Evolutionary conservation across 2,113 vertebrate species (phyloP).

Genomic region (Melanotaenia duboulayi): DNA sequence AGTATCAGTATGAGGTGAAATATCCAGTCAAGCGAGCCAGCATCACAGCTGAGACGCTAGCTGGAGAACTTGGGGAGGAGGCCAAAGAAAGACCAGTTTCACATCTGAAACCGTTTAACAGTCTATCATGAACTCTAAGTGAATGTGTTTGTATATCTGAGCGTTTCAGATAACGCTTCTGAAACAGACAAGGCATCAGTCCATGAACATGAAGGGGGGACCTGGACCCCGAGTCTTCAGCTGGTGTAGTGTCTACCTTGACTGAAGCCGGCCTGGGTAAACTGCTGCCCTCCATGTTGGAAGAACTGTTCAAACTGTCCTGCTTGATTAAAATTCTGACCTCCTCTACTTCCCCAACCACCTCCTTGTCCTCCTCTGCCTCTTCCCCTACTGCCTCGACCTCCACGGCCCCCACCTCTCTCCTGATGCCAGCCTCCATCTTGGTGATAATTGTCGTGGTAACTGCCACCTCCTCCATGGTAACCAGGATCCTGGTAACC

Average conservation of each 20-base stretch:
- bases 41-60: slow-evolving; percentile 8
- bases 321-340: slow-evolving; percentile 92
- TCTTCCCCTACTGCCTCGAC: slow-evolving; percentile 77
- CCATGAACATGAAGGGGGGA: background rate
- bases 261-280: slow-evolving; percentile 94
- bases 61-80: background rate
- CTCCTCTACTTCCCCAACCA: slow-evolving; percentile 91
- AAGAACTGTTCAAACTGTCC: slow-evolving; percentile 99
- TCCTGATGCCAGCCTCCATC: slow-evolving; percentile 85
- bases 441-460: slow-evolving; percentile 85
- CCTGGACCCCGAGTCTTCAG: slow-evolving; percentile 88
- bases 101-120: background rate
- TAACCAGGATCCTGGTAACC: slow-evolving; percentile 73
- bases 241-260: slow-evolving; percentile 95
- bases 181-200: slow-evolving; percentile 2
- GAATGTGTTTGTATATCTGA: background rate
- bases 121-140: background rate
- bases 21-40: slow-evolving; percentile 58
- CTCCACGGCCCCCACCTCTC: slow-evolving; percentile 69
- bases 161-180: background rate
- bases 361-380: slow-evolving; percentile 85
- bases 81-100: background rate
- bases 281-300: slow-evolving; percentile 98
- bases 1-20: slow-evolving; percentile 68
- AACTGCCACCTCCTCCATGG: slow-evolving; percentile 78